Evolutionary conservation across 2,113 vertebrate species (phyloP), one percentile per base, ranked within the genome.

Genomic region (Stercorarius parasiticus): DNA sequence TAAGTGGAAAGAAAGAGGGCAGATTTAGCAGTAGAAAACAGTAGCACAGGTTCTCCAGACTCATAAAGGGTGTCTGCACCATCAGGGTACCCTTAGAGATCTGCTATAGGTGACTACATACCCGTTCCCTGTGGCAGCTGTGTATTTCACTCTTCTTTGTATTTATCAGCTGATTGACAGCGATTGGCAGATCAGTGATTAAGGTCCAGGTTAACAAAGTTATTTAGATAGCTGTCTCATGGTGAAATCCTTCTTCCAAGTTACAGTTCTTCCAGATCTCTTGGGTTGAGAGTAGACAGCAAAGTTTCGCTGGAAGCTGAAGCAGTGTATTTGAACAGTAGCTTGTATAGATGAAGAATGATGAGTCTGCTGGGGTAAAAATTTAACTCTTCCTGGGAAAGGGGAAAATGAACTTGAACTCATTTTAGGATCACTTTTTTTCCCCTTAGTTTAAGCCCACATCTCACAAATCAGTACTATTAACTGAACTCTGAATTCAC

Each of bases 161-260:
- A 22, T 61, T 80, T 25, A n/a, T 73, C 16, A 36, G 21, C 15
- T 69, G 56, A 53, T 53, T 47, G 42, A 23, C 29, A 69, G 12
- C 0, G 0, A 62, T 69, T 62, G 72, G 23, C 42, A 45, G 27
- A 59, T 66, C 3, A 18, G 10, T 13, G 0, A 32, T 61, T 40
- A 25, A 82, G 2, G 15, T 38, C 22, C 17, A 55, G 22, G 15
- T 50, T 45, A 61, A 65, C 4, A 16, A 64, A 76, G 17, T 50
- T 79, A 53, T 38, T 78, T 45, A 82, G 78, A 34, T 21, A 42
- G 6, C 5, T 1, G 6, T 50, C 3, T 32, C 13, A 3, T 13
- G 27, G 34, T 32, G n/a, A 82, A 84, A 62, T 70, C 27, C 9
- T 89, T 45, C 56, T 93, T 70, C 34, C 23, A 47, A 55, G 25